Conservation (phyloP, 2,797 vertebrate species). For the Nothura maculosa region DNA sequence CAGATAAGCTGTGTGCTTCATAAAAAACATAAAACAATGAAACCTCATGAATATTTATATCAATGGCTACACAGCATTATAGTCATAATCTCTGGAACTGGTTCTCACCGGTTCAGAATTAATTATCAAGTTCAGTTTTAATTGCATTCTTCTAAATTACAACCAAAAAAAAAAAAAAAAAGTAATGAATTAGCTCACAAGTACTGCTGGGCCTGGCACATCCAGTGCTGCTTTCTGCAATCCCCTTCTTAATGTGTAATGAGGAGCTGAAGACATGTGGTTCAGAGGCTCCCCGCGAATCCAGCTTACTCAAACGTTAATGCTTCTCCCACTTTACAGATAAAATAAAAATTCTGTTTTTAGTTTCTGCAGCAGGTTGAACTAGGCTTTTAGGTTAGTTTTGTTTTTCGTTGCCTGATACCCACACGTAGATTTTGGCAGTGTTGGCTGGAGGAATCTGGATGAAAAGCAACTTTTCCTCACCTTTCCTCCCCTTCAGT, state of each 20-base stretch:
- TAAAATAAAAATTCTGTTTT: conserved; percentile 17
- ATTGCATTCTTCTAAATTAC: conserved; percentile 87
- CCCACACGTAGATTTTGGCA: background rate
- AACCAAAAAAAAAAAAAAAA: conserved; percentile 6
- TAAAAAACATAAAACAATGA: conserved; percentile 82
- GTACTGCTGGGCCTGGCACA: conserved; percentile 72
- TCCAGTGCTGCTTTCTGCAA: conserved; percentile 69
- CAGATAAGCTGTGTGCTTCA: conserved; percentile 80
- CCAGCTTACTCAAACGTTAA: conserved; percentile 67
- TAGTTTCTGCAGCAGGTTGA: conserved; percentile 41
- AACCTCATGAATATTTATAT: conserved; percentile 87
- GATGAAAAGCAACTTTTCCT: background rate
- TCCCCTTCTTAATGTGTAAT: conserved; percentile 72
- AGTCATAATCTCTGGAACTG: conserved; percentile 86
- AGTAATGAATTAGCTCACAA: conserved; percentile 80
- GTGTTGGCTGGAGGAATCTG: background rate
- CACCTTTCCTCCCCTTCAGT: background rate
- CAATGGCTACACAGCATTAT: conserved; percentile 82
- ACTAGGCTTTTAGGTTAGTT: background rate
- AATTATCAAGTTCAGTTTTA: conserved; percentile 89
- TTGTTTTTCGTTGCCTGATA: background rate
- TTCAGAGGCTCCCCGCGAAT: conserved; percentile 69
- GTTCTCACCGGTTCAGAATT: conserved; percentile 86
- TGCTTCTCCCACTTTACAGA: conserved; percentile 18
- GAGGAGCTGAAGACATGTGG: conserved; percentile 65